Conservation (phyloP, 2,888 invertebrate species). For the Liopterus haemorrhoidalis region DNA sequence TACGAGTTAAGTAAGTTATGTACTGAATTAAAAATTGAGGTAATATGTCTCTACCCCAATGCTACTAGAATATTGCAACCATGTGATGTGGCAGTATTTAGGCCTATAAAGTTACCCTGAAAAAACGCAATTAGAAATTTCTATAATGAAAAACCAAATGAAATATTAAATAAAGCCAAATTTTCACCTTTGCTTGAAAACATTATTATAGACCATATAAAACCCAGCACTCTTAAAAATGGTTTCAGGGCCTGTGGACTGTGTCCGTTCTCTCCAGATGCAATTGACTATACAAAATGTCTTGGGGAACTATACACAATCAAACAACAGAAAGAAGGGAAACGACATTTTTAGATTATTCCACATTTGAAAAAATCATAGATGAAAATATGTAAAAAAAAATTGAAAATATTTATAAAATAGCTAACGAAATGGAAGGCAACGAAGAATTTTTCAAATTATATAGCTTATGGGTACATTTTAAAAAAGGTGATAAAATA, state of each 20-base stretch:
- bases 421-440: no score
- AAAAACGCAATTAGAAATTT: constrained; percentile 16
- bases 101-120: constrained; percentile 30
- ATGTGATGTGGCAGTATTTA: constrained; percentile 36
- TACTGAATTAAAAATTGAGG: constrained; percentile 29
- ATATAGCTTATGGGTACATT: no score
- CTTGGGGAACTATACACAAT: constrained; percentile 3
- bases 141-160: constrained; percentile 17
- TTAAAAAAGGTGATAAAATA: no score
- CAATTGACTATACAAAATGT: constrained; percentile 20
- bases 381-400: no score
- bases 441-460: no score
- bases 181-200: constrained; percentile 29
- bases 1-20: constrained; percentile 32
- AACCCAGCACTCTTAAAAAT: constrained; percentile 28
- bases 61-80: constrained; percentile 36
- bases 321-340: no score
- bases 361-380: no score
- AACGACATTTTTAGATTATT: no score
- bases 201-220: constrained; percentile 22
- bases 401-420: no score
- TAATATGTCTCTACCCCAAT: constrained; percentile 35
- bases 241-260: constrained; percentile 29
- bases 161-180: constrained; percentile 24
- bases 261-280: constrained; percentile 27